Base-by-base conservation (phyloP, 1,140 invertebrate genomes). In the Conus ventricosus region DNA sequence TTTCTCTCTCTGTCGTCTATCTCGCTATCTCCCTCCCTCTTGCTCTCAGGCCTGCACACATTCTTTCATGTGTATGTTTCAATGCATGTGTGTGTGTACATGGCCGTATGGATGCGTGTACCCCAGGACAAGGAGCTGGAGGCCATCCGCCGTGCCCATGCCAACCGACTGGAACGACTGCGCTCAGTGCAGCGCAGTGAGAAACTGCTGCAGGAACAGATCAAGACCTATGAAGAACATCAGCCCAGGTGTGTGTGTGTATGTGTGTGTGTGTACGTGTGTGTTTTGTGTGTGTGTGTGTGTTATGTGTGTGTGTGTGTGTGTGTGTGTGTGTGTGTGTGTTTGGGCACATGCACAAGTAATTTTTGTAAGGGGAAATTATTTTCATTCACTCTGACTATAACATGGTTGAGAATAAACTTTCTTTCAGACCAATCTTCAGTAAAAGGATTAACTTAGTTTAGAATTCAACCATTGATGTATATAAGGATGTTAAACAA, bases 181-280 rank as follows among this genome's bases (percentile, higher is more conserved):
- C 91, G 91, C 53, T 88, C 88, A 51, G 82, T 93, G 20, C 92
- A 92, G 87, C 90, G 89, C 20, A 92, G 92, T 84, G 92, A 94
- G 88, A 91, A 91, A 84, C 90, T 94, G 60, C 84, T 93, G 13
- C 94, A 92, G 84, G 93, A 94, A 54, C 92, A 94, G 78, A 87
- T 94, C 0, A 92, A 91, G 82, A 89, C 91, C 15, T 85, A 91
- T 10, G 94, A 94, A 85, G 92, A 92, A n/a, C 91, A 92, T 39
- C 89, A 90, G 23, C 86, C 89, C 60, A 90, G 90, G 92, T 93
- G 84, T 13, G 88, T 53, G 4, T 11, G 57, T 60, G 8, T 8
- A 0, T 60, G 57, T 60, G 57, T 60, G 8, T 60, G 8, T 60
- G 57, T 60, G 57, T 60, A 4, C 5, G 57, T 60, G 57, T 60